Percentiles rank a stretch among this genome's conserved stretches.
Conservation (phyloP, 2,888 invertebrate genomes). For the Pediacus dermestoides region DNA sequence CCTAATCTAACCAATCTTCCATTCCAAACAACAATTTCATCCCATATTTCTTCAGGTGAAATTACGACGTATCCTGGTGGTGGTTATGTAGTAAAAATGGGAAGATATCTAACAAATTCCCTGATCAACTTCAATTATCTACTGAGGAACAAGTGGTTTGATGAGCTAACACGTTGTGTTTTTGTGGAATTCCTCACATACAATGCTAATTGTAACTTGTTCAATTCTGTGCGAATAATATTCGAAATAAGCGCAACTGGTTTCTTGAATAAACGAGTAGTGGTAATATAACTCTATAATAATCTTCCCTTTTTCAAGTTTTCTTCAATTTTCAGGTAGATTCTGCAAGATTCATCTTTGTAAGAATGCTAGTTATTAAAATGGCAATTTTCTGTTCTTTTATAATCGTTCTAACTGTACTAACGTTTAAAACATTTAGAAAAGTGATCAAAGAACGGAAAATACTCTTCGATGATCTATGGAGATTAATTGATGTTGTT, state of each 20-base stretch:
- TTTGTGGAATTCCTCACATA: constrained; percentile 38
- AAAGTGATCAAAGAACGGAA: constrained; percentile 22
- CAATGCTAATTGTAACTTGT: constrained; percentile 37
- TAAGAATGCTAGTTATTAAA: constrained; percentile 21
- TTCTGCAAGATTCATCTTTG: constrained; percentile 32
- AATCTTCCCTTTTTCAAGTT: constrained; percentile 2
- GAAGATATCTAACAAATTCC: constrained; percentile 35
- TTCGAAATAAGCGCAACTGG: constrained; percentile 37
- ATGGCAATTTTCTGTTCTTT: constrained; percentile 27
- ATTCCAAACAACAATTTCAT: too few species aligned
- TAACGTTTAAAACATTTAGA: constrained; percentile 21
- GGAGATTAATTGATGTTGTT: constrained; percentile 31
- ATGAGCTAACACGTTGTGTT: constrained; percentile 32
- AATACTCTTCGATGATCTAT: constrained; percentile 26
- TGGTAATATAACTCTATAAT: too few species aligned
- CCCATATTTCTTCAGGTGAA: constrained; percentile 27
- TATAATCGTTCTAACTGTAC: constrained; percentile 23
- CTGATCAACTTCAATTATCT: constrained; percentile 33
- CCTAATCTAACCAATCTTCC: too few species aligned
- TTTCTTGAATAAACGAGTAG: constrained; percentile 21
- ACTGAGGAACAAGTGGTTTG: constrained; percentile 34
- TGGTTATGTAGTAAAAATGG: constrained; percentile 37
- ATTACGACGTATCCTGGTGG: constrained; percentile 34
- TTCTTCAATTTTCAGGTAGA: constrained; percentile 29
- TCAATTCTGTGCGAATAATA: constrained; percentile 31